Conservation (phyloP, 2,888 invertebrate species). For the Eumerus sabulonum region DNA sequence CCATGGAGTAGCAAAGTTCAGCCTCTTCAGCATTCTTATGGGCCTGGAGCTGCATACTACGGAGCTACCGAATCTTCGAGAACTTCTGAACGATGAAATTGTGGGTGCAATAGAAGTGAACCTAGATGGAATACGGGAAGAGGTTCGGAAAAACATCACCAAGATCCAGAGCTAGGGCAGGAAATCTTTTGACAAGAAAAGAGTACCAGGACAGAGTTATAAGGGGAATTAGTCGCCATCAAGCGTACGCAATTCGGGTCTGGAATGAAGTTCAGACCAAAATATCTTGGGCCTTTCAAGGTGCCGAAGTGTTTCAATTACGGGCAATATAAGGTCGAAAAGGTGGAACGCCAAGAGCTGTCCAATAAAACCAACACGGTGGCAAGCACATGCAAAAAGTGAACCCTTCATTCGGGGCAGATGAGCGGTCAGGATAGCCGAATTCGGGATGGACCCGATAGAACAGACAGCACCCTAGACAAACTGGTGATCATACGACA, state of each 20-base stretch:
- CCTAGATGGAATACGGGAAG: conserved; percentile 27
- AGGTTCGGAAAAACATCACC: conserved; percentile 35
- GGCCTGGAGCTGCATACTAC: conserved; percentile 11
- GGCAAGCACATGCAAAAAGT: conserved; percentile 48
- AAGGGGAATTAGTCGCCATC: conserved; percentile 47
- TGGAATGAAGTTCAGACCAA: conserved; percentile 35
- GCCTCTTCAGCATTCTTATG: conserved; percentile 13
- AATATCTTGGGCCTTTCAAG: conserved; percentile 42
- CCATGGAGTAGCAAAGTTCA: too few species aligned
- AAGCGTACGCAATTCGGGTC: conserved; percentile 52
- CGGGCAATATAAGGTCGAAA: conserved; percentile 34
- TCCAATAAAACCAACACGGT: conserved; percentile 31
- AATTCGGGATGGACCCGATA: conserved; percentile 27
- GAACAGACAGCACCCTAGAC: too few species aligned
- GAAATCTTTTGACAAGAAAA: conserved; percentile 16
- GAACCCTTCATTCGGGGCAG: conserved; percentile 52
- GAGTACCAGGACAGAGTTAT: conserved; percentile 26
- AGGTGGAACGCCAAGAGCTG: conserved; percentile 34
- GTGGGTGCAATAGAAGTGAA: neutral
- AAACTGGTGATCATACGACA: too few species aligned
- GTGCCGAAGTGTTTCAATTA: conserved; percentile 10
- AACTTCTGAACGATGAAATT: neutral
- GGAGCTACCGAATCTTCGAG: neutral
- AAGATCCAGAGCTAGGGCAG: conserved; percentile 37
- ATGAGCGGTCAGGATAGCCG: conserved; percentile 55